Conservation (phyloP, 2,888 invertebrate genomes). For the Epirrita christyi region DNA sequence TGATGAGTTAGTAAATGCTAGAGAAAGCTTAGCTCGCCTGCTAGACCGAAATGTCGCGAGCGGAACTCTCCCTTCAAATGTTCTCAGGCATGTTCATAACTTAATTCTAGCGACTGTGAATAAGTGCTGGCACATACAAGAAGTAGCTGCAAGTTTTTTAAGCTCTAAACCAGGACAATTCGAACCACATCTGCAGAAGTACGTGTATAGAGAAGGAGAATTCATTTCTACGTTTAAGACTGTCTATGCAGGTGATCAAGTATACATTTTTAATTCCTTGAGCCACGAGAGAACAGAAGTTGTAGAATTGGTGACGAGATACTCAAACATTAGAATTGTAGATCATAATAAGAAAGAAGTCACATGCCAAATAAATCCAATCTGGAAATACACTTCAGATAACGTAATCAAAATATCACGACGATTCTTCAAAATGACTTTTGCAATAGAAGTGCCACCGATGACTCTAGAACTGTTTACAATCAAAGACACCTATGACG, state of each 20-base stretch:
- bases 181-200: slow-evolving; percentile 82
- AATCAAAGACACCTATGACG: slow-evolving; percentile 69
- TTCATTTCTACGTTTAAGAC: slow-evolving; percentile 70
- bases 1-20: slow-evolving; percentile 81
- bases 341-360: slow-evolving; percentile 86
- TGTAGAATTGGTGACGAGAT: slow-evolving; percentile 88
- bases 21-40: slow-evolving; percentile 93
- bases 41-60: slow-evolving; percentile 99
- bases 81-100: slow-evolving; percentile 93
- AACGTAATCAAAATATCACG: slow-evolving; percentile 63
- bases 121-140: slow-evolving; percentile 75
- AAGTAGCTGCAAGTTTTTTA: slow-evolving; percentile 73
- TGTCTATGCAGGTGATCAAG: slow-evolving; percentile 84
- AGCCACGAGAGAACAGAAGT: slow-evolving; percentile 92
- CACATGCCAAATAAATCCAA: slow-evolving; percentile 68
- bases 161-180: slow-evolving; percentile 90
- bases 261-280: slow-evolving; percentile 93
- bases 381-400: slow-evolving; percentile 65
- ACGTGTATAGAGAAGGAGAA: slow-evolving; percentile 71
- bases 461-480: slow-evolving; percentile 89
- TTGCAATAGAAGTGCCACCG: slow-evolving; percentile 91
- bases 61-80: slow-evolving; percentile 94
- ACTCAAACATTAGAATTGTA: slow-evolving; percentile 89
- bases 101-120: slow-evolving; percentile 73
- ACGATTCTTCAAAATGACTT: slow-evolving; percentile 86